Evolutionary conservation across 35 echinoderm and acorn worm species (phyloP), one percentile per base, ranked within the genome.

Genomic region (Acanthaster planci): DNA sequence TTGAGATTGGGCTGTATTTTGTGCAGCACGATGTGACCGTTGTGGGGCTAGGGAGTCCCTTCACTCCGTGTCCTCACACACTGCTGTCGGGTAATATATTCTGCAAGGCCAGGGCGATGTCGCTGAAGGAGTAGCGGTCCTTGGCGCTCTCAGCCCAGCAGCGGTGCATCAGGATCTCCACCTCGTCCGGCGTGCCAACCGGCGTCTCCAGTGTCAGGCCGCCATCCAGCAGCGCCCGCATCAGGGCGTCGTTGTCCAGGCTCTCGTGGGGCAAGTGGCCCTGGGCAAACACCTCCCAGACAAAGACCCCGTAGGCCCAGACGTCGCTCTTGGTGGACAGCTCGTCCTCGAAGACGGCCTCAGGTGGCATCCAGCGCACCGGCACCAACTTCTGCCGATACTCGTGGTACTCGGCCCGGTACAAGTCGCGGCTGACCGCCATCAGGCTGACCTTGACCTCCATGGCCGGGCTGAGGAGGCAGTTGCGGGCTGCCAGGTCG

Each of bases 251-350:
- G 64, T 98, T 89, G 52, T 90, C 92, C 80, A 85, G 60, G 52
- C 85, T 77, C 10, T 44, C 76, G 76, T 91, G 93, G 26, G 95
- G 95, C 76, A 94, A 40, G 31, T 85, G 57, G 9, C 91, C 95
- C 60, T 91, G 88, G 32, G 90, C 82, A 78, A 98, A 98, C 1
- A 98, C 92, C 55, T 98, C 95, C 95, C 95, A 98, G 3, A 89
- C 78, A 52, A 98, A 88, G 30, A 98, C 89, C 55, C 95, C 95
- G 56, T 85, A 98, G 22, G 95, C 89, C 91, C 92, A 98, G 21
- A 98, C 89, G 80, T 98, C 95, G 75, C 95, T 98, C 88, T 98
- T 98, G 16, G 95, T 91, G 17, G 91, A 93, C 80, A 93, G 89
- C 53, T 98, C 92, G 51, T 93, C 88, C 51, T 98, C 95, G 56